Conservation (phyloP, 2,113 vertebrate genomes). For the Tenebrosternarchus preto region DNA sequence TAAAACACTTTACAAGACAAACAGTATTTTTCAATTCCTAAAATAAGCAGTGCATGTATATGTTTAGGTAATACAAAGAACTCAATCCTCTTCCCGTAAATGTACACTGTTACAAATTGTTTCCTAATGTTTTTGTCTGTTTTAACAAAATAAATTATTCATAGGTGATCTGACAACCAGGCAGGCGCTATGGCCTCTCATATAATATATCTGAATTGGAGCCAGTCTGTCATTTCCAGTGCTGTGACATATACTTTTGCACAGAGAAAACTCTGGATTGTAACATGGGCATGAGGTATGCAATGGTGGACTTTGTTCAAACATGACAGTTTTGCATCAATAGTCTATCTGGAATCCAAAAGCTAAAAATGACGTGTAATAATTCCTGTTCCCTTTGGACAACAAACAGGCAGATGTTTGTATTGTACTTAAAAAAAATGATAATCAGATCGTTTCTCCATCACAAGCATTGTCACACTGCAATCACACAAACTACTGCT, state of each 20-base stretch:
- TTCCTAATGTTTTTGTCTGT: constrained; percentile 11
- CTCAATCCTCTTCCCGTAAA: background rate
- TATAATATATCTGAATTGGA: constrained; percentile 5
- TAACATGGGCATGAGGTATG: background rate
- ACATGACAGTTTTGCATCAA: background rate
- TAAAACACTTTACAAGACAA: constrained; percentile 64
- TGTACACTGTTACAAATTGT: background rate
- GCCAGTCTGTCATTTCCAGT: background rate
- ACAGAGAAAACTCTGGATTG: background rate
- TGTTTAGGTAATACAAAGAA: constrained; percentile 72
- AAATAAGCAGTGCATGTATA: constrained; percentile 73
- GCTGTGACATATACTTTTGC: background rate
- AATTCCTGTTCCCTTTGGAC: background rate
- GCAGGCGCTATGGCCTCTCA: background rate
- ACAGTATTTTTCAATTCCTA: constrained; percentile 71
- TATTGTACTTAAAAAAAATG: background rate
- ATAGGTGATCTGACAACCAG: constrained; percentile 22
- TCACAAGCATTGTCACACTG: background rate
- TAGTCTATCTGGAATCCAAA: background rate
- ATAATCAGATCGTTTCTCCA: background rate
- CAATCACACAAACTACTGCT: background rate
- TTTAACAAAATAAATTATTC: constrained; percentile 24
- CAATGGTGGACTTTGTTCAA: background rate
- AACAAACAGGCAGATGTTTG: background rate
- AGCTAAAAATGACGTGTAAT: background rate